Percentiles rank a stretch among this genome's conserved stretches.
phyloP scores from a whole-genome alignment of 1,140 invertebrate species.

The Sinella curviseta region DNA sequence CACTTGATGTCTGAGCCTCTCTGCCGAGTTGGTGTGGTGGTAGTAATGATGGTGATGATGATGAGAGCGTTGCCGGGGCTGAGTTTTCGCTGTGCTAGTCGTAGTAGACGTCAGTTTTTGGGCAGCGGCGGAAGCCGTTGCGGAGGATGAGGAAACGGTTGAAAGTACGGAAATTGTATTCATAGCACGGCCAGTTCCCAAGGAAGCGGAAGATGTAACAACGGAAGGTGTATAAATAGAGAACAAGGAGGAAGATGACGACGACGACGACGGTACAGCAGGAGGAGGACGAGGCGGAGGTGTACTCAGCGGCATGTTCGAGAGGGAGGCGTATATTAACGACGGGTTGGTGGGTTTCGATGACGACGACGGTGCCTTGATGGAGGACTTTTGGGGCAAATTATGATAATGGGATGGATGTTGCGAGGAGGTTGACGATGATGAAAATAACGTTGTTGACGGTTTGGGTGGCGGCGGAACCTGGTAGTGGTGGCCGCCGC shows the following conservation, averaged over 20 bases:
- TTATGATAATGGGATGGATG: not conserved
- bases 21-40: slow-evolving; percentile 11
- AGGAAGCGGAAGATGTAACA: no score
- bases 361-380: not conserved
- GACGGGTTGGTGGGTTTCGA: not conserved
- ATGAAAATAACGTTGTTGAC: not conserved
- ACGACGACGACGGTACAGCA: no score
- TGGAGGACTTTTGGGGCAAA: not conserved
- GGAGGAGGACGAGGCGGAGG: not conserved
- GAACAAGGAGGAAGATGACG: not conserved
- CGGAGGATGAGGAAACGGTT: not conserved
- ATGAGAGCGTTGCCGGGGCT: not conserved
- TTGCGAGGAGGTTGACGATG: not conserved
- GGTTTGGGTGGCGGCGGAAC: not conserved
- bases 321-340: not conserved
- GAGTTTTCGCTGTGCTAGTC: no score
- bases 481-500: not conserved
- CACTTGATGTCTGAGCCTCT: not conserved
- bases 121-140: not conserved
- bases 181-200: no score
- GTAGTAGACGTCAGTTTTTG: not conserved
- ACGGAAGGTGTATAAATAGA: not conserved
- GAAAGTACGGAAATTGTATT: not conserved
- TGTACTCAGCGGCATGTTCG: not conserved
- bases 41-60: slow-evolving; percentile 17